phyloP scores from a whole-genome alignment of 1,140 invertebrate genomes.

The Plodia interpunctella region DNA sequence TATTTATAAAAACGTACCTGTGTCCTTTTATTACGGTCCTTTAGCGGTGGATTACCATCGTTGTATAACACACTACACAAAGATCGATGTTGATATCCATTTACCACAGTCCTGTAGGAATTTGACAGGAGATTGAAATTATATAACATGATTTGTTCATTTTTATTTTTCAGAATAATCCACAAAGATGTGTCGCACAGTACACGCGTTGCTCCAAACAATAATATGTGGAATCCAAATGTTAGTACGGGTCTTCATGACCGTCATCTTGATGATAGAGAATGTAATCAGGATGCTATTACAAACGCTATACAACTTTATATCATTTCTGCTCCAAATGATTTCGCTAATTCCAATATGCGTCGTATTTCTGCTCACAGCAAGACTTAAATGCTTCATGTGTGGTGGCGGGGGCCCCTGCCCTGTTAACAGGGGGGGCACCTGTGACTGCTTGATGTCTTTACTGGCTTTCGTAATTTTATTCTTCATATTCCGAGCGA shows the following conservation, averaged over 20 bases:
- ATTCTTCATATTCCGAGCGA: slow-evolving; percentile 56
- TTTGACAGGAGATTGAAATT: not conserved
- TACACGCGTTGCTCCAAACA: slow-evolving; percentile 45
- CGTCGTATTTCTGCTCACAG: slow-evolving; percentile 49
- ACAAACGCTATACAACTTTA: slow-evolving; percentile 60
- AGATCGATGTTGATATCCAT: too few relatives aligned
- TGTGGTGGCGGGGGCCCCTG: slow-evolving; percentile 53
- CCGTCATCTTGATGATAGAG: slow-evolving; percentile 57
- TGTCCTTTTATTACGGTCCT: too few relatives aligned
- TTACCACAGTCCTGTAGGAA: not conserved
- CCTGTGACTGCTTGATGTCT: slow-evolving; percentile 54
- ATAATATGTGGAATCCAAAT: slow-evolving; percentile 59
- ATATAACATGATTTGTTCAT: not conserved
- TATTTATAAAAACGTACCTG: too few relatives aligned
- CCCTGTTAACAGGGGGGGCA: slow-evolving; percentile 43
- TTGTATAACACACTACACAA: too few relatives aligned
- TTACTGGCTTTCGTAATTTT: slow-evolving; percentile 43
- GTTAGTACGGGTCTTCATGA: slow-evolving; percentile 59
- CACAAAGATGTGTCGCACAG: slow-evolving; percentile 58
- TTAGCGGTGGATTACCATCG: too few relatives aligned
- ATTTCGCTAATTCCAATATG: slow-evolving; percentile 60
- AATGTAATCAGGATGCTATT: slow-evolving; percentile 58
- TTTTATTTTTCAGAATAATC: slow-evolving; percentile 25
- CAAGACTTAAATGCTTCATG: slow-evolving; percentile 54
- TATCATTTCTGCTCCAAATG: slow-evolving; percentile 61